Evolutionary conservation across 2,797 vertebrate species (phyloP).

Genomic region (Bufotes viridis): DNA sequence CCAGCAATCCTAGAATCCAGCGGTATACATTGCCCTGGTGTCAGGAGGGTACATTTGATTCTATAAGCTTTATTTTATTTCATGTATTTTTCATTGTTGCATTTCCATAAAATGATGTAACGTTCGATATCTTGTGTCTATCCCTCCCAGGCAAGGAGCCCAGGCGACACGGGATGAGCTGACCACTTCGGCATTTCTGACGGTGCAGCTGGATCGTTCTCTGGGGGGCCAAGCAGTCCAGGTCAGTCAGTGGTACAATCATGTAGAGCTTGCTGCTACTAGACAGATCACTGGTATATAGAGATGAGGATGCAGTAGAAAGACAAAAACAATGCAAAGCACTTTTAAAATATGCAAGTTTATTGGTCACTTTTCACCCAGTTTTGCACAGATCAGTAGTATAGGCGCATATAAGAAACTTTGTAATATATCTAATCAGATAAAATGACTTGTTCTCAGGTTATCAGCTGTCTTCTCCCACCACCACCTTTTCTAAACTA

Average conservation of each 20-base stretch:
- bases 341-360: too few relatives aligned
- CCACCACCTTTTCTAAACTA: too few relatives aligned
- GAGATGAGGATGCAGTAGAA: too few relatives aligned
- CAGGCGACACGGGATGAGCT: conserved; percentile 82
- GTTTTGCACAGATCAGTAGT: too few relatives aligned
- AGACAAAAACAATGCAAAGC: not conserved
- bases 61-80: not conserved
- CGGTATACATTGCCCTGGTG: not conserved
- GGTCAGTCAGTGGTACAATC: conserved; percentile 64
- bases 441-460: too few relatives aligned
- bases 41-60: not conserved
- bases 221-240: conserved; percentile 84
- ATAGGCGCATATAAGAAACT: too few relatives aligned
- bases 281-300: not conserved
- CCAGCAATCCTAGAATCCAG: not conserved
- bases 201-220: conserved; percentile 85
- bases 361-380: too few relatives aligned
- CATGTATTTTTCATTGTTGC: not conserved
- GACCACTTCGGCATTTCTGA: conserved; percentile 88
- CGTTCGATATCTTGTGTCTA: not conserved
- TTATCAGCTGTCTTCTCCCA: too few relatives aligned
- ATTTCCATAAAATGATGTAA: not conserved
- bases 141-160: conserved; percentile 83
- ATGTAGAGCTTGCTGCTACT: not conserved
- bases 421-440: too few relatives aligned